Percentiles rank a stretch among this genome's conserved stretches.
phyloP scores from a whole-genome alignment of 2,113 vertebrate species.

The Istiophorus platypterus region DNA sequence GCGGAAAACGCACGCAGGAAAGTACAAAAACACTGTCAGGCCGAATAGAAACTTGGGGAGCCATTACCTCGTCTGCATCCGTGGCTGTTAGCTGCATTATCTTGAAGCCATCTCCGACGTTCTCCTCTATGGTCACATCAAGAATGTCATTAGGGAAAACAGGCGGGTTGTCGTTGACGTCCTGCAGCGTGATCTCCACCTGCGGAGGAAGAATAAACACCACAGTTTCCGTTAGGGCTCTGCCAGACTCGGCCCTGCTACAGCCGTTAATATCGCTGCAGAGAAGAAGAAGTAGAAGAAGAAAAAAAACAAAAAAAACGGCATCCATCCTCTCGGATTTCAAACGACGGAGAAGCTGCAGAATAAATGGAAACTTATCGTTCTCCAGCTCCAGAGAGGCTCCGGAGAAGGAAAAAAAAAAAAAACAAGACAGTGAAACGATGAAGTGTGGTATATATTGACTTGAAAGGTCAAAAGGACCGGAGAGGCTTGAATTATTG shows the following conservation, averaged over 20 bases:
- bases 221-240: slow-evolving; percentile 53
- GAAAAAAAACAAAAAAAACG: too few relatives aligned
- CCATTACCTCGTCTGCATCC: slow-evolving; percentile 95
- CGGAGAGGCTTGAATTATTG: slow-evolving; percentile 27
- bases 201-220: slow-evolving; percentile 75
- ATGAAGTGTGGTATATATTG: slow-evolving; percentile 15
- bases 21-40: slow-evolving; percentile 55
- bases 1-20: slow-evolving; percentile 61
- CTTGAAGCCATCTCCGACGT: slow-evolving; percentile 94
- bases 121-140: slow-evolving; percentile 96
- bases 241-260: slow-evolving; percentile 44
- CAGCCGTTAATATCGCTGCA: slow-evolving; percentile 48
- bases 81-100: slow-evolving; percentile 96
- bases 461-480: slow-evolving; percentile 27
- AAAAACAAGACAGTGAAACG: slow-evolving; percentile 34
- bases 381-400: slow-evolving; percentile 7
- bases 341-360: slow-evolving; percentile 56
- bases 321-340: slow-evolving; percentile 32
- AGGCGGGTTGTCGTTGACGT: slow-evolving; percentile 98
- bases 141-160: slow-evolving; percentile 95
- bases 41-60: slow-evolving; percentile 57
- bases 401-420: too few relatives aligned
- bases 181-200: slow-evolving; percentile 99
- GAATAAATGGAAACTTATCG: slow-evolving; percentile 25
- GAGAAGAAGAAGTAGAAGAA: too few relatives aligned